A percentile compares a stretch with the other conserved stretches of the same genome.
phyloP scores from a whole-genome alignment of 2,113 vertebrate species.

The Dasyornis broadbenti region DNA sequence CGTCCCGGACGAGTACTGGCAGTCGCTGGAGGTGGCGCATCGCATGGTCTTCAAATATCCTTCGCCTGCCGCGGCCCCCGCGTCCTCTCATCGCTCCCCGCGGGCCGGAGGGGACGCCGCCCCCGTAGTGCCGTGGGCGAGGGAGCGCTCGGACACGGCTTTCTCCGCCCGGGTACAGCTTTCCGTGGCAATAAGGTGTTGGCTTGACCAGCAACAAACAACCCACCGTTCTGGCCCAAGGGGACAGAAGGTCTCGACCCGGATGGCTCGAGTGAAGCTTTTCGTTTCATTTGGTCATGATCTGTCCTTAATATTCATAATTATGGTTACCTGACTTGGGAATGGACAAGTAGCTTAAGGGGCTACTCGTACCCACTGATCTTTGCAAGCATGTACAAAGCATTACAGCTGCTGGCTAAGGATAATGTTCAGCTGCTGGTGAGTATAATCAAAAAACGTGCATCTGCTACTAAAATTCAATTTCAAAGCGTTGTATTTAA shows the following conservation, averaged over 20 bases:
- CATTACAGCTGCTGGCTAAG: constrained; percentile 74
- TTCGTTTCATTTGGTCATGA: not conserved
- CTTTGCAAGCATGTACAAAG: constrained; percentile 87
- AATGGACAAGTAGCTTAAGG: constrained; percentile 86
- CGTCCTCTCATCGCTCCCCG: no score
- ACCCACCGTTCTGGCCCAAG: not conserved
- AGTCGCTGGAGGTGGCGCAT: constrained; percentile 93
- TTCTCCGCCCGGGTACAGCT: rapidly evolving
- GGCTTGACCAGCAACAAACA: not conserved
- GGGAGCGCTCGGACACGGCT: not conserved
- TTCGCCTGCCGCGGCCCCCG: not conserved
- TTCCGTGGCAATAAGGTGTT: rapidly evolving
- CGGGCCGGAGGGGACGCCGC: not conserved
- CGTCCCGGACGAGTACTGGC: constrained; percentile 98
- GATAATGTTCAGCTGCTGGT: constrained; percentile 85
- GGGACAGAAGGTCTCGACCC: not conserved
- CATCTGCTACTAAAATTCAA: not conserved
- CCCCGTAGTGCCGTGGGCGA: no score
- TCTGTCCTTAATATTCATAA: constrained; percentile 70
- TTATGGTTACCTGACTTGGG: constrained; percentile 95
- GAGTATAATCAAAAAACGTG: not conserved
- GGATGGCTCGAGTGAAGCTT: not conserved
- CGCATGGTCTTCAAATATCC: constrained; percentile 94
- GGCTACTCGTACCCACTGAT: constrained; percentile 87
- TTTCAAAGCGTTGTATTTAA: not conserved